These are phyloP conservation scores for Charadrius vociferus DNA, from an alignment of 2,113 vertebrate species.

Conservation along the genomic window DNA sequence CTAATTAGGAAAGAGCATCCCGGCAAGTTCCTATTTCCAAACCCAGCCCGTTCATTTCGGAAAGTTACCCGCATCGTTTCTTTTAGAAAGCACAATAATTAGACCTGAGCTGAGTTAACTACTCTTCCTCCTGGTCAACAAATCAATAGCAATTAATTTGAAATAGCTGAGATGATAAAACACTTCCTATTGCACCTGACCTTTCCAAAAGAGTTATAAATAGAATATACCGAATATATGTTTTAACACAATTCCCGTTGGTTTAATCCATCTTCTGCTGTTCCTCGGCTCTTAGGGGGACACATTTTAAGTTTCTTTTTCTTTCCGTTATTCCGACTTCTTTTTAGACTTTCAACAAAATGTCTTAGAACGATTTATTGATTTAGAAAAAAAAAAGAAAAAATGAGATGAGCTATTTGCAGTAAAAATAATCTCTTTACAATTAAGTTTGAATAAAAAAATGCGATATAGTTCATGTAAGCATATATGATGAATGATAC, in stretches of 20 bases:
- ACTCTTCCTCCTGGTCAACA: constrained; percentile 36
- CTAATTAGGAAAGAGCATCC: constrained; percentile 36
- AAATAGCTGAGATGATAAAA: constrained; percentile 32
- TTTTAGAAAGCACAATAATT: constrained; percentile 29
- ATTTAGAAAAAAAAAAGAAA: neutral
- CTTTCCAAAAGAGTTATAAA: neutral
- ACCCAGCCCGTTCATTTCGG: neutral
- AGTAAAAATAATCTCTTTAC: neutral
- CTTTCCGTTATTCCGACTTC: neutral
- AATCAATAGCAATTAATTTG: constrained; percentile 61
- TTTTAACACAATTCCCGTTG: neutral
- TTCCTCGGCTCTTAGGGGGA: neutral
- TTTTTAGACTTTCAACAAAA: neutral
- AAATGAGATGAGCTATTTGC: fast-evolving
- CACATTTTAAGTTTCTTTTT: neutral
- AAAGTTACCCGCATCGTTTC: neutral
- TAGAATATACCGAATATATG: neutral
- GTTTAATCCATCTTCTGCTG: neutral
- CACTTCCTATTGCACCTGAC: constrained; percentile 11
- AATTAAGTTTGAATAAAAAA: neutral
- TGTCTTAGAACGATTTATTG: neutral
- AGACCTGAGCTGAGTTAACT: constrained; percentile 18
- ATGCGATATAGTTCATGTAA: neutral
- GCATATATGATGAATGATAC: neutral
- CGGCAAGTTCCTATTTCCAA: neutral